Conservation (phyloP, 2,888 invertebrate species). For the Dicranocentrus wangi region DNA sequence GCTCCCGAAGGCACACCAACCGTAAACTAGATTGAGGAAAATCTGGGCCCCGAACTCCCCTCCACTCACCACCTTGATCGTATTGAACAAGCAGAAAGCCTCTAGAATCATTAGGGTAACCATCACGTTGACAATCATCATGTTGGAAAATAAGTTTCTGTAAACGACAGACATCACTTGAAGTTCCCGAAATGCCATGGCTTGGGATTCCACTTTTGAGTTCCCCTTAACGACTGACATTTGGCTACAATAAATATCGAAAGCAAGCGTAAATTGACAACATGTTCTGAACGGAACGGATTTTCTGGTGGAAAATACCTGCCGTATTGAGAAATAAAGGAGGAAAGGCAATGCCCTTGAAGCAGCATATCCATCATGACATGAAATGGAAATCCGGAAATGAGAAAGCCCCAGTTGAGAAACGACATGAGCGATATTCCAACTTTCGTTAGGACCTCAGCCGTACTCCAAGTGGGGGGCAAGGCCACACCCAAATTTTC, state of each 20-base stretch:
- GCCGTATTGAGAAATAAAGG: background rate
- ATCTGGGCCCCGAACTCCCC: background rate
- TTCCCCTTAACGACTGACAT: background rate
- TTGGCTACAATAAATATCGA: background rate
- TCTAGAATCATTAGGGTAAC: too few species aligned
- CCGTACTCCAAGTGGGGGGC: background rate
- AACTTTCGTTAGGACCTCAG: slow-evolving; percentile 1
- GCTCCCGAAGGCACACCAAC: background rate
- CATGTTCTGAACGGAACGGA: too few species aligned
- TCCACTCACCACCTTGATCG: background rate
- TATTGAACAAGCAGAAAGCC: slow-evolving; percentile 14
- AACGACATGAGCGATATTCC: background rate
- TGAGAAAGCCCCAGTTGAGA: slow-evolving; percentile 12
- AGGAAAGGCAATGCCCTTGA: slow-evolving; percentile 15
- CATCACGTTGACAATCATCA: too few species aligned
- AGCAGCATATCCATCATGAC: background rate
- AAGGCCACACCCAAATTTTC: background rate
- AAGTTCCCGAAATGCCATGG: background rate
- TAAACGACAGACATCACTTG: slow-evolving; percentile 11
- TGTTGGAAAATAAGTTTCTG: background rate
- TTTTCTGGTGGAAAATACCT: too few species aligned
- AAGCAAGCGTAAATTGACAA: background rate
- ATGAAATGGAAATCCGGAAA: slow-evolving; percentile 12
- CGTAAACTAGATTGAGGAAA: slow-evolving; percentile 9
- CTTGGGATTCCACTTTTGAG: too few species aligned